Evolutionary conservation across 1,140 invertebrate genomes (phyloP).

Genomic region (Drosophila kurseongensis): DNA sequence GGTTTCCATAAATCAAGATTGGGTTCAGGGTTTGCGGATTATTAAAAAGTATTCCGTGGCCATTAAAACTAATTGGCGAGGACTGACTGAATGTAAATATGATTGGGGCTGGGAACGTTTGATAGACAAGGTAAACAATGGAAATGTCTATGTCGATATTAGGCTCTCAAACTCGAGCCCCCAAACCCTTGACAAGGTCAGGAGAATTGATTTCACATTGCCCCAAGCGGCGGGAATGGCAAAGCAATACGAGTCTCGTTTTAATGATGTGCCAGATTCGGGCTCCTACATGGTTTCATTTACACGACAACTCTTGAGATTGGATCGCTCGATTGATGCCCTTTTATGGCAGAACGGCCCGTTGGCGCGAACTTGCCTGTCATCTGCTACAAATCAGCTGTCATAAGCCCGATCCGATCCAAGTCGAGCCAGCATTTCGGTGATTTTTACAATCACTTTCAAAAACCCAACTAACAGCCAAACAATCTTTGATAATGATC

Average conservation of each 20-base stretch:
- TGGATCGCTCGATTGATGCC: conserved; percentile 43
- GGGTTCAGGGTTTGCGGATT: conserved; percentile 35
- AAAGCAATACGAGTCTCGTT: conserved; percentile 50
- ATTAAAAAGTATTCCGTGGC: conserved; percentile 42
- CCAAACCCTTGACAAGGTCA: conserved; percentile 68
- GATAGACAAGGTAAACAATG: conserved; percentile 53
- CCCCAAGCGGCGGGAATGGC: conserved; percentile 36
- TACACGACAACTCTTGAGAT: conserved; percentile 54
- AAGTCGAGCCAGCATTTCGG: conserved; percentile 33
- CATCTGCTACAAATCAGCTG: conserved; percentile 82
- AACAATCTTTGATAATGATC: conserved; percentile 71
- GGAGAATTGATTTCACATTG: conserved; percentile 48
- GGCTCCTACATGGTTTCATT: conserved; percentile 60
- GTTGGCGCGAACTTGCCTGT: conserved; percentile 78
- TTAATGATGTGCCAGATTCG: conserved; percentile 72
- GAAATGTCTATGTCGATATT: conserved; percentile 40
- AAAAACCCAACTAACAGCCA: conserved; percentile 49
- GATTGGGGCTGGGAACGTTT: conserved; percentile 19
- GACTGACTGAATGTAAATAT: conserved; percentile 25
- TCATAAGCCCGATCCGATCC: conserved; percentile 61
- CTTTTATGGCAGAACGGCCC: conserved; percentile 75
- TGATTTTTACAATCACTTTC: conserved; percentile 77
- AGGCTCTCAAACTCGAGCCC: conserved; percentile 3
- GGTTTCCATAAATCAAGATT: conserved; percentile 21
- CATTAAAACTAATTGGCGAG: conserved; percentile 71